Evolutionary conservation across 2,113 vertebrate genomes (phyloP).

Genomic region (Tupaia tana): DNA sequence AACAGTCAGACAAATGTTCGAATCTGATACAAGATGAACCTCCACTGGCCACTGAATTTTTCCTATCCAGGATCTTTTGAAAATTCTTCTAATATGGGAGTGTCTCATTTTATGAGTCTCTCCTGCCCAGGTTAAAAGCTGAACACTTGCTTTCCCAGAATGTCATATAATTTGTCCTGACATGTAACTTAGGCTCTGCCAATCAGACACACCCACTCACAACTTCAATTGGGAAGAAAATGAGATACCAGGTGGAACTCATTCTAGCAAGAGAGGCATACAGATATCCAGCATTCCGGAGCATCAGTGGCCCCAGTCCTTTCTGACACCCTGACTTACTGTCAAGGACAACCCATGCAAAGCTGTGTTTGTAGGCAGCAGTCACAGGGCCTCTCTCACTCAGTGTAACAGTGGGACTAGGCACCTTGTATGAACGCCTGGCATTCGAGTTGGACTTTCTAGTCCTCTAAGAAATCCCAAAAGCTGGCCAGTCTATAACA

Average conservation of each 20-base stretch:
- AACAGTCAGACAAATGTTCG: not conserved
- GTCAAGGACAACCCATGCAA: not conserved
- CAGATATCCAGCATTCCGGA: not conserved
- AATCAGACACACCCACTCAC: not conserved
- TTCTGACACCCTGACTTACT: not conserved
- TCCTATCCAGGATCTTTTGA: not conserved
- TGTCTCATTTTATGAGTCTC: not conserved
- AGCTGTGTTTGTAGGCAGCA: not conserved
- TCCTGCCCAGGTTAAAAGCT: not conserved
- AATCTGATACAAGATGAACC: not conserved
- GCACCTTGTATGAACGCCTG: not conserved
- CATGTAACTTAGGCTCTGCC: not conserved
- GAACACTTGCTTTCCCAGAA: not conserved
- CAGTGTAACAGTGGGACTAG: not conserved
- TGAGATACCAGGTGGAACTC: not conserved
- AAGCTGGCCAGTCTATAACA: not conserved
- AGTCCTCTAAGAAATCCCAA: not conserved
- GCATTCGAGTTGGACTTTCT: not conserved
- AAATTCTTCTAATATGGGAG: not conserved
- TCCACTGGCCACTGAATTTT: not conserved
- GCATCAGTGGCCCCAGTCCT: not conserved
- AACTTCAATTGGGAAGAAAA: not conserved
- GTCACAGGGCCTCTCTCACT: not conserved
- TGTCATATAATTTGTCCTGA: not conserved
- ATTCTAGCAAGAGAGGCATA: not conserved